phyloP scores from a whole-genome alignment of 2,113 vertebrate species.

The Phylloscopus trochiloides region DNA sequence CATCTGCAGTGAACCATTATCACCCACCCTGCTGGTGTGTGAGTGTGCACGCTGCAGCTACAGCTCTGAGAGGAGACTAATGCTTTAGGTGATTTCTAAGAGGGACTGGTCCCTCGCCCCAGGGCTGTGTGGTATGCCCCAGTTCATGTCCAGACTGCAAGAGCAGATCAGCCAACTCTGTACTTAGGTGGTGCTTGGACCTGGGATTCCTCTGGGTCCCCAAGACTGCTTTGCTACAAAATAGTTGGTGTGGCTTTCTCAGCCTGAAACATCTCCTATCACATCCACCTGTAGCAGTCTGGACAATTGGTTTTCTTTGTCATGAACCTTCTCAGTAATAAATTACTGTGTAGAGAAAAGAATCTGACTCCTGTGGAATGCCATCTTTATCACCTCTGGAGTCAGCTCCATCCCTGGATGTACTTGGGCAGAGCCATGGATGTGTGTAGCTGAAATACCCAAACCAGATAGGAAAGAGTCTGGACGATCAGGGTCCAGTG shows the following conservation, averaged over 20 bases:
- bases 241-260: not conserved
- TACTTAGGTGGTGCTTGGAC: not conserved
- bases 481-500: not conserved
- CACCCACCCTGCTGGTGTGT: not conserved
- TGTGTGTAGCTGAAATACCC: not conserved
- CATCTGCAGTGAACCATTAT: not conserved
- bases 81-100: too few species aligned
- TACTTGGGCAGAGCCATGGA: not conserved
- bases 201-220: not conserved
- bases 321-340: not conserved
- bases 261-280: not conserved
- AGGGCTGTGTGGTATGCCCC: too few species aligned
- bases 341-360: not conserved
- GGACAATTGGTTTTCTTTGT: not conserved
- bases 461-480: not conserved
- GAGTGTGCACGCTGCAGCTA: not conserved
- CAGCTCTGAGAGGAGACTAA: not conserved
- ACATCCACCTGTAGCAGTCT: not conserved
- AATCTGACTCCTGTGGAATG: not conserved
- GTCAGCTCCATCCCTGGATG: not conserved
- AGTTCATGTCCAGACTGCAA: not conserved
- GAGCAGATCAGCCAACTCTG: not conserved
- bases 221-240: not conserved
- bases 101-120: not conserved
- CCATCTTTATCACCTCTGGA: not conserved